phyloP scores from a whole-genome alignment of 2,797 vertebrate species.

The Lagodon rhomboides region DNA sequence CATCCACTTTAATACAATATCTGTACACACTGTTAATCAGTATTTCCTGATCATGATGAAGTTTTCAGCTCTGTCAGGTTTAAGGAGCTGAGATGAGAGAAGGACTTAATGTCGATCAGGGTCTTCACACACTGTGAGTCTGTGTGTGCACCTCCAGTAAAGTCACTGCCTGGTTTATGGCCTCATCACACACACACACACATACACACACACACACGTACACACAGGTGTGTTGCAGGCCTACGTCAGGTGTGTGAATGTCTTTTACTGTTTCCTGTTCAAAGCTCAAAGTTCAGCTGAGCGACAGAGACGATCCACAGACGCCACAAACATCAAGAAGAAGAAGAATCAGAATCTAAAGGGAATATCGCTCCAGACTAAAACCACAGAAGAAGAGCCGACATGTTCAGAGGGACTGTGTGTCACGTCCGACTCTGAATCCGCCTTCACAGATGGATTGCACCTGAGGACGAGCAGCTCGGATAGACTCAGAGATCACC shows the following conservation, averaged over 20 bases:
- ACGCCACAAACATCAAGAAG: conserved; percentile 22
- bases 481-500: conserved; percentile 1
- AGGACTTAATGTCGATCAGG: neutral
- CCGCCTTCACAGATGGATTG: conserved; percentile 70
- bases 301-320: conserved; percentile 35
- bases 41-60: too few species aligned
- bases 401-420: neutral
- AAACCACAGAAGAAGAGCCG: neutral
- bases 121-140: neutral
- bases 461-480: conserved; percentile 59
- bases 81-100: too few species aligned
- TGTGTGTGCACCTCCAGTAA: conserved; percentile 13
- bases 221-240: conserved; percentile 38
- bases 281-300: conserved; percentile 84
- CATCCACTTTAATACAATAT: too few species aligned
- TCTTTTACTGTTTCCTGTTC: conserved; percentile 71
- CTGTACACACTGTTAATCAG: too few species aligned
- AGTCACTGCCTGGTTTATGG: conserved; percentile 48
- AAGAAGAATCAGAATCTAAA: neutral
- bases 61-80: too few species aligned
- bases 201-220: conserved; percentile 40
- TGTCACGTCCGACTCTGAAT: neutral
- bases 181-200: conserved; percentile 27
- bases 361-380: neutral
- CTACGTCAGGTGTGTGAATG: conserved; percentile 68